Evolutionary conservation across 2,888 invertebrate genomes (phyloP).

Genomic region (Hypercompe scribonia): DNA sequence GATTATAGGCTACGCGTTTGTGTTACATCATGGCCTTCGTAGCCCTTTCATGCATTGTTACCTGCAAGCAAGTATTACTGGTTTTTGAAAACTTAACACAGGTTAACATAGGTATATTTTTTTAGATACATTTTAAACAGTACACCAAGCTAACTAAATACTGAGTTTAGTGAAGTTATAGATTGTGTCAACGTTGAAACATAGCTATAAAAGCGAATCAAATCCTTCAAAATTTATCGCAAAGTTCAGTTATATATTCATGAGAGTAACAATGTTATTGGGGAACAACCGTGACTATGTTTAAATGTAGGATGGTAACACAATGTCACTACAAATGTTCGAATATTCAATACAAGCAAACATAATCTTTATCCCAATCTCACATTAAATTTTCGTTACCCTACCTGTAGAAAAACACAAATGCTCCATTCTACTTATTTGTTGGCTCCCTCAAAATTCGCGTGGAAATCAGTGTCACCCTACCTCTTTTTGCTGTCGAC

Average conservation of each 20-base stretch:
- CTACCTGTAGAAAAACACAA: too few relatives aligned
- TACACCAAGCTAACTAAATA: neutral
- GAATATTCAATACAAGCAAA: too few relatives aligned
- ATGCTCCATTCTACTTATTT: neutral
- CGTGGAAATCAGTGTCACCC: neutral
- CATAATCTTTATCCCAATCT: neutral
- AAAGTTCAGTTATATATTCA: too few relatives aligned
- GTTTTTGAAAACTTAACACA: neutral
- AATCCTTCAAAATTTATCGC: neutral
- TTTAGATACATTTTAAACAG: neutral
- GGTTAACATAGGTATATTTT: neutral
- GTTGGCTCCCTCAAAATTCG: neutral
- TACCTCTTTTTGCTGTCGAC: neutral
- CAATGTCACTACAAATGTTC: too few relatives aligned
- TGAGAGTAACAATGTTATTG: too few relatives aligned
- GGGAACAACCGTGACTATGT: too few relatives aligned
- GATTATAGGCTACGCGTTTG: constrained; percentile 15
- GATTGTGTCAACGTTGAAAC: too few relatives aligned
- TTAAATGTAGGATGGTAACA: too few relatives aligned
- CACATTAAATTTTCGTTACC: neutral
- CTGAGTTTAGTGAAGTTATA: neutral
- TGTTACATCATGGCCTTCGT: constrained; percentile 8
- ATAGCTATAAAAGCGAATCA: neutral
- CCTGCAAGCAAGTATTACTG: neutral
- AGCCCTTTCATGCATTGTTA: neutral